Conservation (phyloP, 2,888 invertebrate genomes). For the Drosophila mimica region DNA sequence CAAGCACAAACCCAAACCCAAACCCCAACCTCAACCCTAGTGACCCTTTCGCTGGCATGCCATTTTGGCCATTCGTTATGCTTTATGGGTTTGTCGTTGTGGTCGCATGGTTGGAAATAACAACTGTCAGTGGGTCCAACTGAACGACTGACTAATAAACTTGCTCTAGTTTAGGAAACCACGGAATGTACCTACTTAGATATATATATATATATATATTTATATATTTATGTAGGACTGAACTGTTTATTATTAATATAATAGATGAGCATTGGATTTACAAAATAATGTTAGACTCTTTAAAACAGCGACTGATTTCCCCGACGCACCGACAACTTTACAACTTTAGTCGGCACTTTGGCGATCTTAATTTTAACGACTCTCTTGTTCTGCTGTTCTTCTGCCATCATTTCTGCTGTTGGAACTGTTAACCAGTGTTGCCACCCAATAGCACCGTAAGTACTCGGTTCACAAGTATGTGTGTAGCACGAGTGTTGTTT, state of each 20-base stretch:
- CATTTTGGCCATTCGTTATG: constrained; percentile 48
- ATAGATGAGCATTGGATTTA: background rate
- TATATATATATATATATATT: background rate
- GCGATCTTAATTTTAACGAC: background rate
- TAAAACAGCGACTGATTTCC: background rate
- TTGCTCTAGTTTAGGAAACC: background rate
- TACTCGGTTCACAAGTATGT: background rate
- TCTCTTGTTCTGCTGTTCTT: background rate
- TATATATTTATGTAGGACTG: too few relatives aligned
- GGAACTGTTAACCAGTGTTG: background rate
- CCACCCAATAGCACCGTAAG: background rate
- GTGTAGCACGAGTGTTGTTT: too few relatives aligned
- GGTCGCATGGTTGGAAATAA: constrained; percentile 27
- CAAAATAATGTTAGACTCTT: background rate
- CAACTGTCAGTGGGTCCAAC: constrained; percentile 16
- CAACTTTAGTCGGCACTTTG: background rate
- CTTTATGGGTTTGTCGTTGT: constrained; percentile 51
- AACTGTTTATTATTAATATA: background rate
- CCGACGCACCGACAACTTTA: background rate
- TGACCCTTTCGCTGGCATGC: constrained; percentile 40
- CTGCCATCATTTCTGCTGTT: background rate
- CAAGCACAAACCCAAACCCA: background rate
- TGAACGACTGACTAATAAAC: constrained; percentile 16
- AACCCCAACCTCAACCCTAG: background rate
- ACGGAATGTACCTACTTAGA: background rate